Percentiles rank a stretch among this genome's conserved stretches.
These are phyloP conservation scores for Anolis carolinensis DNA, from an alignment of 2,113 vertebrate genomes.

Conservation along the genomic window DNA sequence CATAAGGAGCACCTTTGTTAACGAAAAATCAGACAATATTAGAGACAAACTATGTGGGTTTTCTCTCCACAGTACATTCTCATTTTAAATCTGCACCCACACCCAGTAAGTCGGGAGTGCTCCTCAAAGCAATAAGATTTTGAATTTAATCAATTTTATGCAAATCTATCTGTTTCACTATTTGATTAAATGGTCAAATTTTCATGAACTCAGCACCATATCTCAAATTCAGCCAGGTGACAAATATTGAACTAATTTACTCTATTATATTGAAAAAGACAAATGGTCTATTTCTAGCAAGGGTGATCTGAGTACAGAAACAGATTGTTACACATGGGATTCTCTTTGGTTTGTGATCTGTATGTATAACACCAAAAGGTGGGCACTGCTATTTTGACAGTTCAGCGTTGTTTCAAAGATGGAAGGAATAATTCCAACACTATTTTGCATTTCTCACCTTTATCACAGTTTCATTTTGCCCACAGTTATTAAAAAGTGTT, in stretches of 20 bases:
- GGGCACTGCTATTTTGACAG: not conserved
- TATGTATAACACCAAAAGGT: not conserved
- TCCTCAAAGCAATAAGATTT: not conserved
- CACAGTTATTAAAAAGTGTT: not conserved
- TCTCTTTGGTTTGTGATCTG: not conserved
- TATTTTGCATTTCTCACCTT: not conserved
- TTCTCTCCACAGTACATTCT: not conserved
- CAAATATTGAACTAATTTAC: not conserved
- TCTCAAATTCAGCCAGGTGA: not conserved
- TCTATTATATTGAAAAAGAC: not conserved
- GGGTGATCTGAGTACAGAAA: not conserved
- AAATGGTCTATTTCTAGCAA: not conserved
- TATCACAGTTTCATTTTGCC: not conserved
- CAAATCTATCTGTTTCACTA: not conserved
- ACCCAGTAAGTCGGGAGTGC: not conserved
- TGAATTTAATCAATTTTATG: not conserved
- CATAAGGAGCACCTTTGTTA: not conserved
- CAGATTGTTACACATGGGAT: not conserved
- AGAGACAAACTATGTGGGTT: not conserved
- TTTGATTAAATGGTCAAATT: not conserved
- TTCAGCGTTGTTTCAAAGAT: not conserved
- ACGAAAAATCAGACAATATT: not conserved
- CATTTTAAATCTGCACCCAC: not conserved
- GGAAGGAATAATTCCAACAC: not conserved
- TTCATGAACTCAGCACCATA: slow-evolving; percentile 10